These are phyloP conservation scores for Etheostoma perlongum DNA, from an alignment of 2,797 vertebrate genomes.

Conservation along the genomic window DNA sequence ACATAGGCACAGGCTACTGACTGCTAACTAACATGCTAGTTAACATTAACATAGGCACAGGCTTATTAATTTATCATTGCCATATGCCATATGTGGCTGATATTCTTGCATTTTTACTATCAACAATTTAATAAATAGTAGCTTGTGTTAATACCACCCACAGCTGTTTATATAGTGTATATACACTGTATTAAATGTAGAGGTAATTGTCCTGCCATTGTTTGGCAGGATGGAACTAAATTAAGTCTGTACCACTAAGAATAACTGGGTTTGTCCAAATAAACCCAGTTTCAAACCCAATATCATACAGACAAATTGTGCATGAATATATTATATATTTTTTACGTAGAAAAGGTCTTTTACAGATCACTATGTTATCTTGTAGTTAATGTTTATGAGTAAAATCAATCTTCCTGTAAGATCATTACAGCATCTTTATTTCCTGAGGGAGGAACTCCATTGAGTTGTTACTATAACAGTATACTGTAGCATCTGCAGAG, in stretches of 20 bases:
- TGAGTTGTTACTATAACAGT: not conserved
- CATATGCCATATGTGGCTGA: not conserved
- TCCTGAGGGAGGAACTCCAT: not conserved
- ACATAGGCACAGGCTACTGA: too few relatives aligned
- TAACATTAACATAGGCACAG: too few relatives aligned
- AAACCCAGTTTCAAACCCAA: not conserved
- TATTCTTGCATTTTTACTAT: not conserved
- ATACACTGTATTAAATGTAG: not conserved
- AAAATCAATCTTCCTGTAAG: not conserved
- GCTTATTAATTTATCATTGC: not conserved
- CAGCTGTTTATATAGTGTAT: not conserved
- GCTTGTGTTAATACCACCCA: not conserved
- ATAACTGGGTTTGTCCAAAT: not conserved
- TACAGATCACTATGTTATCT: not conserved
- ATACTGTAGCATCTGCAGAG: not conserved
- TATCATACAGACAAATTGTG: not conserved
- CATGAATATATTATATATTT: not conserved
- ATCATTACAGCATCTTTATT: conserved; percentile 1
- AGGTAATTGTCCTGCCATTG: not conserved
- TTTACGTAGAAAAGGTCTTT: not conserved
- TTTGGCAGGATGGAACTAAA: not conserved
- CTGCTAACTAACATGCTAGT: too few relatives aligned
- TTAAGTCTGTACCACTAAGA: not conserved
- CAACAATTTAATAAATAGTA: not conserved
- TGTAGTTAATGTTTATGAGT: not conserved